A percentile compares a stretch with the other conserved stretches of the same genome.
phyloP scores from a whole-genome alignment of 2,113 vertebrate genomes.

The Anoura caudifer region DNA sequence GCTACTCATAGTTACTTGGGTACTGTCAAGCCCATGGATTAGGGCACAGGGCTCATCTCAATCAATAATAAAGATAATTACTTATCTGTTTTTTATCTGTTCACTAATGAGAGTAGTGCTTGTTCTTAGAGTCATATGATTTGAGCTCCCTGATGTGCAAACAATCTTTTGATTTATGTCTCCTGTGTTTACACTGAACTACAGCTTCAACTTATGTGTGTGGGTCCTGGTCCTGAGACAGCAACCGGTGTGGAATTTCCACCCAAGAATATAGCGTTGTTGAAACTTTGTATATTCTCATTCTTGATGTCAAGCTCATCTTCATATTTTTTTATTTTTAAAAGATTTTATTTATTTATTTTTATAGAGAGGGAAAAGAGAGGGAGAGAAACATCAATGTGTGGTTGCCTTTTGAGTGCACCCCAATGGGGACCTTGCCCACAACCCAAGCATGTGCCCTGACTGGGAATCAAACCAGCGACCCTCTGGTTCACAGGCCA shows the following conservation, averaged over 20 bases:
- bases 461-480: no score
- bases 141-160: neutral
- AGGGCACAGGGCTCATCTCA: neutral
- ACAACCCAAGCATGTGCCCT: no score
- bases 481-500: no score
- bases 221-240: neutral
- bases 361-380: no score
- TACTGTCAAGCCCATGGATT: neutral
- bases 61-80: neutral
- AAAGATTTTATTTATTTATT: no score
- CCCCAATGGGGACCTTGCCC: no score
- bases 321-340: neutral
- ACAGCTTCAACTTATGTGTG: neutral
- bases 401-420: no score
- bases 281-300: neutral
- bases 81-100: neutral
- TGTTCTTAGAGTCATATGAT: neutral
- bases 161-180: neutral
- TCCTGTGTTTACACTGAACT: neutral
- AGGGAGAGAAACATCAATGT: no score
- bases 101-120: neutral
- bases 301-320: neutral
- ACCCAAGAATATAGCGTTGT: neutral
- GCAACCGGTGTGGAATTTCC: neutral
- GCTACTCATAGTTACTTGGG: neutral